Conservation (phyloP, 1,140 invertebrate species). For the Aradophagus sp. region DNA sequence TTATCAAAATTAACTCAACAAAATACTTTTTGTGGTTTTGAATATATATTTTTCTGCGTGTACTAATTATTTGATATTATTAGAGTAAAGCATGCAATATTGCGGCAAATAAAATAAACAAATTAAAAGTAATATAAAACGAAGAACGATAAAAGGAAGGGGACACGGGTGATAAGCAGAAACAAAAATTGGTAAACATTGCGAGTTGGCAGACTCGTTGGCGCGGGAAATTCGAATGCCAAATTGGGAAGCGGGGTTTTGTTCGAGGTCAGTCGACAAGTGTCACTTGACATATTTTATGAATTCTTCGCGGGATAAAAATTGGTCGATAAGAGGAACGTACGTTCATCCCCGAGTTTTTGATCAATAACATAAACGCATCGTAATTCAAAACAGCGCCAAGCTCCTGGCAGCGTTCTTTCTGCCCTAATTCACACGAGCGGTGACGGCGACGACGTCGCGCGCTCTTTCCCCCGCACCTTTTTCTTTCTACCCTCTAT, state of each 20-base stretch:
- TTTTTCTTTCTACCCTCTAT: too few species aligned
- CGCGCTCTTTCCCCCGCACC: too few species aligned
- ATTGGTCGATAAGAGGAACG: conserved; percentile 52
- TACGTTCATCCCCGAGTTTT: conserved; percentile 47
- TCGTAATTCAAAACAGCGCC: conserved; percentile 57
- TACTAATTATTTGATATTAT: too few species aligned
- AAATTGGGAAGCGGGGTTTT: conserved; percentile 14
- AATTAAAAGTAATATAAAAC: too few species aligned
- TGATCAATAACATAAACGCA: conserved; percentile 56
- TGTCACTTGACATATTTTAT: conserved; percentile 51
- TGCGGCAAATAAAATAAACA: too few species aligned
- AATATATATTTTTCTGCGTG: too few species aligned
- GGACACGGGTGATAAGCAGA: too few species aligned
- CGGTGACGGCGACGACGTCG: conserved; percentile 33
- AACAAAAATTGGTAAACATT: too few species aligned
- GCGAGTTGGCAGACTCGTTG: conserved; percentile 5
- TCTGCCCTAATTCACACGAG: conserved; percentile 57
- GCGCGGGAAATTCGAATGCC: conserved; percentile 28
- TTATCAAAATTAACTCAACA: too few species aligned
- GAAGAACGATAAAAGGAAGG: too few species aligned
- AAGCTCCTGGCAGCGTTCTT: conserved; percentile 55
- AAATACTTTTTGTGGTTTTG: too few species aligned
- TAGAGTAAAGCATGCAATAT: too few species aligned
- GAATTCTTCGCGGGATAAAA: conserved; percentile 49
- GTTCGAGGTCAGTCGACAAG: conserved; percentile 21